phyloP scores from a whole-genome alignment of 1,140 invertebrate genomes.

The Notospermus geniculatus region DNA sequence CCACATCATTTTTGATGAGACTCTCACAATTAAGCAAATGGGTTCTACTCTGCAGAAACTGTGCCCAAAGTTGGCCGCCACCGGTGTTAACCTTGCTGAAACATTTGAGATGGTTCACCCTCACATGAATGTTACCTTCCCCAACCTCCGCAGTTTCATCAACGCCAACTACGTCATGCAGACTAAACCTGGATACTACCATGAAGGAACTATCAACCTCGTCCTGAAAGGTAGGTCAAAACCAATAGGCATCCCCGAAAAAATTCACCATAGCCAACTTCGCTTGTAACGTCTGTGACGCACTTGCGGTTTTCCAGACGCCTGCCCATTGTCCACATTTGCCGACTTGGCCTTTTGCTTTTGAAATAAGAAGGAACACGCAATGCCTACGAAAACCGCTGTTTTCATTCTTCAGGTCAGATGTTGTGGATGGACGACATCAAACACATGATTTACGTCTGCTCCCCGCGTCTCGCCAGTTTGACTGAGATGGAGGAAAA shows the following conservation, averaged over 20 bases:
- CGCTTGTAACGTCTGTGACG: too few species aligned
- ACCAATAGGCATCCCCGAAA: too few species aligned
- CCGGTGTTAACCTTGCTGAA: conserved; percentile 51
- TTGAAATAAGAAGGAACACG: too few species aligned
- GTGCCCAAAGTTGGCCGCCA: conserved; percentile 71
- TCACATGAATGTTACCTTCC: conserved; percentile 46
- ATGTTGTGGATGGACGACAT: conserved; percentile 54
- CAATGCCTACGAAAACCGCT: too few species aligned
- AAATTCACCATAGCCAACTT: too few species aligned
- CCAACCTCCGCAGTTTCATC: conserved; percentile 47
- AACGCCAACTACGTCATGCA: conserved; percentile 39
- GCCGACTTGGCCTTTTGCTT: too few species aligned
- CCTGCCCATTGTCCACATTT: too few species aligned
- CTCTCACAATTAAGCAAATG: conserved; percentile 48
- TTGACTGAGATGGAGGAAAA: conserved; percentile 51
- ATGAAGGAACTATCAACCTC: too few species aligned
- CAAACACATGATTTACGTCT: conserved; percentile 55
- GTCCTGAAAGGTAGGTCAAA: too few species aligned
- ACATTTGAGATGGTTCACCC: conserved; percentile 52
- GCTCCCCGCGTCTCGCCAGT: conserved; percentile 54
- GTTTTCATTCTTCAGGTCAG: conserved; percentile 39
- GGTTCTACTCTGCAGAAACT: conserved; percentile 40
- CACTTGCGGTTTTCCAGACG: too few species aligned
- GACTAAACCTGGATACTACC: conserved; percentile 18
- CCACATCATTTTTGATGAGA: conserved; percentile 54